Evolutionary conservation across 2,888 invertebrate genomes (phyloP), one percentile per base, ranked within the genome.

Genomic region (Pimpla rufipes): DNA sequence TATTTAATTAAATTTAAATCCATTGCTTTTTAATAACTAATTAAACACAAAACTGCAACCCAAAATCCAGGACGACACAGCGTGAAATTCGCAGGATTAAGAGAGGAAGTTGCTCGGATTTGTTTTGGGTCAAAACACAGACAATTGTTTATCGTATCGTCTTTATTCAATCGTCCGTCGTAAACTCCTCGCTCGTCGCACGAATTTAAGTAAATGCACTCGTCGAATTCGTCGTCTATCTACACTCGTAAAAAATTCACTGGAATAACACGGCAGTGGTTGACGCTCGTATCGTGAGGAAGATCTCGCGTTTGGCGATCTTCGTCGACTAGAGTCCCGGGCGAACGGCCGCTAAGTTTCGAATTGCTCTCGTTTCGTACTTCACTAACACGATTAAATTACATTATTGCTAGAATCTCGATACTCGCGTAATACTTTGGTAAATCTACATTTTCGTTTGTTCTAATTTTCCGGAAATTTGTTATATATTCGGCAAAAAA

Each of bases 231-330:
- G 40, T 35, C 8, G n/a, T 59, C 35, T 71, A 71, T 71, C 71
- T 71, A 71, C 71, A 71, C 42, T 71, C 71, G 23, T 71, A 57
- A 4, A 67, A 76, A 66, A 67, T 55, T 52, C 18, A 40, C 50
- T 76, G 52, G 37, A 76, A 66, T 67, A 52, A 66, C 67, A 35
- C 42, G 47, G 64, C 42, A 67, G 55, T 67, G 50, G 23, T 5
- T 40, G 18, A 70, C 37, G 40, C 52, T 55, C 21, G 18, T 68
- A 35, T 50, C 16, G 50, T 68, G 6, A 50, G 52, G 5, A 52
- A 37, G 18, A 8, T 37, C 40, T 52, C 52, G 21, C 52, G 7
- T 45, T 47, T 47, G 47, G 47, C 2, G 16, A 47, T 16, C 47
- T 16, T n/a, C 23, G 40, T 52, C 52, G 70, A 70, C 55, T 70